Conservation (phyloP, 2,888 invertebrate species). For the Temnothorax unifasciatus region DNA sequence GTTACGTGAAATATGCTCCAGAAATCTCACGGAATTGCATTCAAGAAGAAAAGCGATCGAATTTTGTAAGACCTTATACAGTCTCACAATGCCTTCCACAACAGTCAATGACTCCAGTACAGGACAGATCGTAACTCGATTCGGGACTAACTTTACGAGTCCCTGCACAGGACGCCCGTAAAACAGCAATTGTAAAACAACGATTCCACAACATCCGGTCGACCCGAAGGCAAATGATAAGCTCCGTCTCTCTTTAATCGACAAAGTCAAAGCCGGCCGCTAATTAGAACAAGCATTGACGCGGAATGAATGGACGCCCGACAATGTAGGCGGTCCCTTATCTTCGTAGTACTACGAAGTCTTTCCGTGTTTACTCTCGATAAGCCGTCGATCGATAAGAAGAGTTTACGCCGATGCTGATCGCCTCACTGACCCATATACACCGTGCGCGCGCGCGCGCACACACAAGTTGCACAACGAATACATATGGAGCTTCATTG, state of each 20-base stretch:
- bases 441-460: background rate
- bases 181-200: slow-evolving; percentile 16
- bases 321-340: slow-evolving; percentile 66
- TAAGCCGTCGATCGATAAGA: slow-evolving; percentile 78
- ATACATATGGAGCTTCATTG: background rate
- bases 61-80: background rate
- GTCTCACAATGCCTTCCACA: background rate
- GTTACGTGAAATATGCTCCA: background rate
- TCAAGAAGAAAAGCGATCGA: background rate
- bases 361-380: slow-evolving; percentile 76
- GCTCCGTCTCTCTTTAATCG: slow-evolving; percentile 53
- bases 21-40: slow-evolving; percentile 22
- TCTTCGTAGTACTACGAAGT: slow-evolving; percentile 75
- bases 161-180: background rate
- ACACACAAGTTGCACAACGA: background rate
- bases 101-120: background rate
- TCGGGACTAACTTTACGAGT: slow-evolving; percentile 17
- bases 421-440: slow-evolving; percentile 77
- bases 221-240: slow-evolving; percentile 52
- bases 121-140: slow-evolving; percentile 9
- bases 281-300: slow-evolving; percentile 62
- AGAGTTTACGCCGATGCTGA: slow-evolving; percentile 61
- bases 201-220: slow-evolving; percentile 63
- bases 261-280: slow-evolving; percentile 57
- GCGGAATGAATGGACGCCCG: slow-evolving; percentile 69